These are phyloP conservation scores for Cyphomyrus discorhynchus DNA, from an alignment of 2,113 vertebrate species.

Conservation along the genomic window DNA sequence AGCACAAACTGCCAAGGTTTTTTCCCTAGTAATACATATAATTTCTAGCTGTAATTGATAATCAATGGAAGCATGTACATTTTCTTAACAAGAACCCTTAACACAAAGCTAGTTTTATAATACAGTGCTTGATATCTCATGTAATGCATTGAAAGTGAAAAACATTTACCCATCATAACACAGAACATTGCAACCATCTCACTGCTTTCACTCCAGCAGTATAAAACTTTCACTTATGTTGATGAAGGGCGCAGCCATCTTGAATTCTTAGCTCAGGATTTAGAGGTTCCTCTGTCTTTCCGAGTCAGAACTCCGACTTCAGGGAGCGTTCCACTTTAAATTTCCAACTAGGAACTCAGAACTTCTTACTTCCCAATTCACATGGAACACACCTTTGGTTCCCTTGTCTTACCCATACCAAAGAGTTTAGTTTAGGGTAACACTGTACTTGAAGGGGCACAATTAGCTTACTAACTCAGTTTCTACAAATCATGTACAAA, in stretches of 20 bases:
- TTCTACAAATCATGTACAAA: not conserved
- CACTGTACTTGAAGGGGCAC: not conserved
- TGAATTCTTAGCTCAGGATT: too few species aligned
- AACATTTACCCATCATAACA: too few species aligned
- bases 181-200: too few species aligned
- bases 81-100: not conserved
- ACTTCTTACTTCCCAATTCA: not conserved
- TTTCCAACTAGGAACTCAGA: not conserved
- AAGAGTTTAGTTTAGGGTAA: not conserved
- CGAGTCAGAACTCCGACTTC: too few species aligned
- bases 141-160: too few species aligned
- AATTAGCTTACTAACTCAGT: not conserved
- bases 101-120: too few species aligned
- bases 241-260: too few species aligned
- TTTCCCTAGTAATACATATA: not conserved
- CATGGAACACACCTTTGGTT: not conserved
- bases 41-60: not conserved
- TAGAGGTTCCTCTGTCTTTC: too few species aligned
- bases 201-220: not conserved
- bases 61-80: not conserved
- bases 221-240: not conserved
- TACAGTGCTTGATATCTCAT: too few species aligned
- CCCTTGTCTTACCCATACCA: not conserved
- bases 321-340: not conserved
- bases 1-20: not conserved